Base-by-base conservation (phyloP, 2,797 vertebrate species). In the Micropoecilia bifurca region DNA sequence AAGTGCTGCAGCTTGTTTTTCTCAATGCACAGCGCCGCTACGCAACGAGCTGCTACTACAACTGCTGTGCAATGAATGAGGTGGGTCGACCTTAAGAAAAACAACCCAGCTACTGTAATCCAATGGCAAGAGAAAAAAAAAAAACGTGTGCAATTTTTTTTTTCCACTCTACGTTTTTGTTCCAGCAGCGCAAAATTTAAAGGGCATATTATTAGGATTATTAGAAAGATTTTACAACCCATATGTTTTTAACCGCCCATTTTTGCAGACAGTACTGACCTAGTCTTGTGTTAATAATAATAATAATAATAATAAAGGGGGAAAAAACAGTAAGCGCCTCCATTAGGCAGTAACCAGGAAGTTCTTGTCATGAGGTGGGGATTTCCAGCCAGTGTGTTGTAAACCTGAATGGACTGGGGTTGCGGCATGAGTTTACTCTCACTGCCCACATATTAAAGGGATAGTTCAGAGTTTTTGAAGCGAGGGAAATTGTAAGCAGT, bases 301-400 rank as follows among this genome's bases (percentile, higher is more conserved):
- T 4, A 55, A 78, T 79, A n/a, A 57, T 4, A 57, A 47, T 18
- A 47, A 47, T 0, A n/a, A 4, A 12, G 0, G 3, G 6, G 10
- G 45, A 10, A 76, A 39, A 50, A 74, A 82, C 80, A 50, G 25
- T n/a, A 25, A 75, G 89, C 87, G 84, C 90, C 87, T 90, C 87
- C 83, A 88, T 91, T 90, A 92, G 89, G 81, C 91, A 90, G 89
- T 86, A 90, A 93, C 86, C 91, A 94, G 93, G 93, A 94, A 94
- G 92, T 91, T 81, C 88, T 69, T 91, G 92, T 93, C 91, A 93
- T 91, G 92, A 93, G 92, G 89, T 93, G 94, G 93, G 94, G 94
- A 94, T 93, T 95, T 95, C 94, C 94, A 95, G 90, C 89, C 88
- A 76, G 69, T 83, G 87, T 90, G 91, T 88, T 91, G 90, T 91